Evolutionary conservation across 1,140 invertebrate genomes (phyloP), one percentile per base, ranked within the genome.

Genomic region (Drosophila micromelanica): DNA sequence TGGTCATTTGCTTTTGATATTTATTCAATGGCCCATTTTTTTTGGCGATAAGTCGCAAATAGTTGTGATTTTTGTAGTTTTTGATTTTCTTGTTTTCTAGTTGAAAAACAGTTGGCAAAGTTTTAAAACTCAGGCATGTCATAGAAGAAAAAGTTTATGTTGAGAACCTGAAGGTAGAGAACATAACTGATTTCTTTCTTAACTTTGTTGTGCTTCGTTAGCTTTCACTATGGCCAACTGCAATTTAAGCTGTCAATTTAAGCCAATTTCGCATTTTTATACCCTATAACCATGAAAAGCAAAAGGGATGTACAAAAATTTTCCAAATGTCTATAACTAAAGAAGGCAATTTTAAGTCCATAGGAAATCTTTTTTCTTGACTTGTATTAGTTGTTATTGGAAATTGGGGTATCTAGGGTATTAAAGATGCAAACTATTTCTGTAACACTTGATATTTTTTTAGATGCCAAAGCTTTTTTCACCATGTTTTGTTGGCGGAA

Each of bases 1-100:
- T 87, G 82, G 68, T 75, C 77, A 81, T 76, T 87, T 87, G 82
- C 82, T 73, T 82, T 82, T 87, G 75, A 87, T 87, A 82, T 87
- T 82, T 82, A 82, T 82, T 89, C 84, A 87, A 87, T 87, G 82
- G 84, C 64, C 82, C 67, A 89, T 82, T 89, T 86, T 89, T 86
- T 86, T 89, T 72, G 61, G 76, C 82, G 82, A 87, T 87, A 87
- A 87, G 82, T 85, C 78, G 78, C 67, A 76, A 87, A 87, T 76
- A 87, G 82, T 89, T 69, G 32, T 46, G 46, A 52, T 70, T 76
- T 56, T 42, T 49, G 49, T 75, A 64, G 32, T 55, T 59, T 63
- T 43, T 37, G 43, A 45, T 13, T n/a, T n/a, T 27, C 27, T 61
- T 60, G 46, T 55, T 59, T 37, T 8, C 12, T 12, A 0, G 9